phyloP scores from a whole-genome alignment of 2,113 vertebrate species.

The Abramis brama region DNA sequence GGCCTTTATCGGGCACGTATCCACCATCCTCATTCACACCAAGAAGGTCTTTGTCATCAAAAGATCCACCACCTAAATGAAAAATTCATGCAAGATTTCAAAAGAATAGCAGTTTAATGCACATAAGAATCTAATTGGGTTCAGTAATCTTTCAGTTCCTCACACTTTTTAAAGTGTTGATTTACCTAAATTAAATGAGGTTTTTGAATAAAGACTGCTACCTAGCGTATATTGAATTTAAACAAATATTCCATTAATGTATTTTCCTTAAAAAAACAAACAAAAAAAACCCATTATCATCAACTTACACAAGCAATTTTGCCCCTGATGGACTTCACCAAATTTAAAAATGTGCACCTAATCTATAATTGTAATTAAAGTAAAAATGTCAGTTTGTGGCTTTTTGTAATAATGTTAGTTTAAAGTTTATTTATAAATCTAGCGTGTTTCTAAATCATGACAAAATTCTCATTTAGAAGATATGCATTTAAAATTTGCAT shows the following conservation, averaged over 20 bases:
- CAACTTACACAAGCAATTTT: background rate
- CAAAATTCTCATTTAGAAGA: too few relatives aligned
- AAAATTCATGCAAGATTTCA: background rate
- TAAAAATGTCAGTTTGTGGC: too few relatives aligned
- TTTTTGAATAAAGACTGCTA: too few relatives aligned
- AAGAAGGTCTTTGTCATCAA: constrained; percentile 62
- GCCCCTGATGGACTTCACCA: background rate
- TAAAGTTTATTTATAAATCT: too few relatives aligned
- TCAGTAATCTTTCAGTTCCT: background rate
- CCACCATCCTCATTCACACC: background rate
- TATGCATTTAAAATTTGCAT: too few relatives aligned
- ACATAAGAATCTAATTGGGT: background rate
- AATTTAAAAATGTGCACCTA: background rate
- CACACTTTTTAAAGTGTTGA: background rate
- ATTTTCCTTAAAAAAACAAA: too few relatives aligned
- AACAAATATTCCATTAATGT: too few relatives aligned
- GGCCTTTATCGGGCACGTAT: constrained; percentile 68
- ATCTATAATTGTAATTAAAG: background rate
- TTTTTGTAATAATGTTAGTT: too few relatives aligned
- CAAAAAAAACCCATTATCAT: background rate
- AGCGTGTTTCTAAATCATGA: too few relatives aligned
- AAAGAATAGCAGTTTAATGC: background rate
- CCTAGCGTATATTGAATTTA: too few relatives aligned
- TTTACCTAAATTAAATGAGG: too few relatives aligned
- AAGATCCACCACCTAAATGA: constrained; percentile 60